These are phyloP conservation scores for Agonopterix heracliana DNA, from an alignment of 2,888 invertebrate genomes.

Conservation along the genomic window DNA sequence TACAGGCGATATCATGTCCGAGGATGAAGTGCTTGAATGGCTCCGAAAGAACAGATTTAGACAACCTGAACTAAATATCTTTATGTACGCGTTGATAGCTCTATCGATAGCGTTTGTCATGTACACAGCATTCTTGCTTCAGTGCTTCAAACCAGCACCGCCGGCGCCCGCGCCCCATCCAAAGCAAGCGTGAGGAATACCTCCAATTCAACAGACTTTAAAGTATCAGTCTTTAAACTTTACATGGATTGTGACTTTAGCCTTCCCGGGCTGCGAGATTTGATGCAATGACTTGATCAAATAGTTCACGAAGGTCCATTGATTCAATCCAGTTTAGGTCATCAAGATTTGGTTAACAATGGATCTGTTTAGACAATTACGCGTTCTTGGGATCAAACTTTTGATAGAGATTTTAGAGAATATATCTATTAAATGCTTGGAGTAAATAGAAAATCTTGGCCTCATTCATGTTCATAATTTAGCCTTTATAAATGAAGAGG, in stretches of 20 bases:
- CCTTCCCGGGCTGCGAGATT: background rate
- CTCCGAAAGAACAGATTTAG: conserved; percentile 94
- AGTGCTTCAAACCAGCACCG: conserved; percentile 88
- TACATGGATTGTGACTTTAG: conserved; percentile 11
- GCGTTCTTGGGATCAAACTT: conserved; percentile 66
- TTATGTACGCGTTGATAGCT: conserved; percentile 94
- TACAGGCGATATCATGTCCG: conserved; percentile 88
- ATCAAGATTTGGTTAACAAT: conserved; percentile 24
- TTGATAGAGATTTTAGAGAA: conserved; percentile 32
- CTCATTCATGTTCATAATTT: too few relatives aligned
- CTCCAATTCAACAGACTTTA: background rate
- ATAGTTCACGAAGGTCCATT: conserved; percentile 30
- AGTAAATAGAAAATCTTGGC: too few relatives aligned
- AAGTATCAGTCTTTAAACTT: background rate
- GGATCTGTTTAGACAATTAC: conserved; percentile 34
- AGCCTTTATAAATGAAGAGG: too few relatives aligned
- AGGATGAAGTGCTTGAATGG: conserved; percentile 94
- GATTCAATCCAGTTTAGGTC: conserved; percentile 17
- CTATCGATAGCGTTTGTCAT: conserved; percentile 90
- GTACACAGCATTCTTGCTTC: conserved; percentile 93
- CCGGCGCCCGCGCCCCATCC: conserved; percentile 78
- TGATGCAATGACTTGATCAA: conserved; percentile 13
- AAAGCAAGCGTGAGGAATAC: conserved; percentile 78
- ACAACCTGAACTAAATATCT: conserved; percentile 93
- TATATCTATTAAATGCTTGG: conserved; percentile 5